Evolutionary conservation across 2,113 vertebrate species (phyloP), one percentile per base, ranked within the genome.

Genomic region (Sander lucioperca): DNA sequence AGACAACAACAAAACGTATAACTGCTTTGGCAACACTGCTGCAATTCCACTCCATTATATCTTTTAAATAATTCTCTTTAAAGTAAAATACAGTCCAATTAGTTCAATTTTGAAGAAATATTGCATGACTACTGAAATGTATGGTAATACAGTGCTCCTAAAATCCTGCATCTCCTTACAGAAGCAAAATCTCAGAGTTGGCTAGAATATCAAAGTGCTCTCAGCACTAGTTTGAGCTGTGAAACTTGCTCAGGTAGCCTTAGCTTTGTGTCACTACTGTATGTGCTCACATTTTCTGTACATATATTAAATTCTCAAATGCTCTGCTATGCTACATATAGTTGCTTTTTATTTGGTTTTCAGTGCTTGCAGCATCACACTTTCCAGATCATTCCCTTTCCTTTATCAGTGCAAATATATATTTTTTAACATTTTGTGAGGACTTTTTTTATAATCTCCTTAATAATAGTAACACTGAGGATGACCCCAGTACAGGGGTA

Each of bases 301-400:
- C 91, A 94, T 94, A 94, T 94, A 94, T 94, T 94, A 94, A 87
- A 79, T 90, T 92, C 89, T 91, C 61, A 80, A 11, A 84, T 21
- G 58, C 77, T 90, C 88, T 63, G n/a, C 87, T 91, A 91, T 76
- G 94, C 95, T 95, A 96, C 94, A 95, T 95, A 95, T 89, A 91
- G 85, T 93, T 92, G 91, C 90, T 90, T 88, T 86, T 88, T 83
- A 91, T 96, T 96, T 95, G 94, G 93, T 94, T 95, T 94, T 94
- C 87, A 92, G 91, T 94, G 94, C 94, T 92, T 86, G 91, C 92
- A 94, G 93, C 93, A 86, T 92, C 63, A 67, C 71, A 74, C 74
- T 83, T 87, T 92, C 82, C 88, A 92, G 88, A 85, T 86, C 56
- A 76, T 89, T 92, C 90, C 91, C 85, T 90, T 94, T 86, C 23